Conservation (phyloP, 1,140 invertebrate species). For the Drosophila kikkawai region DNA sequence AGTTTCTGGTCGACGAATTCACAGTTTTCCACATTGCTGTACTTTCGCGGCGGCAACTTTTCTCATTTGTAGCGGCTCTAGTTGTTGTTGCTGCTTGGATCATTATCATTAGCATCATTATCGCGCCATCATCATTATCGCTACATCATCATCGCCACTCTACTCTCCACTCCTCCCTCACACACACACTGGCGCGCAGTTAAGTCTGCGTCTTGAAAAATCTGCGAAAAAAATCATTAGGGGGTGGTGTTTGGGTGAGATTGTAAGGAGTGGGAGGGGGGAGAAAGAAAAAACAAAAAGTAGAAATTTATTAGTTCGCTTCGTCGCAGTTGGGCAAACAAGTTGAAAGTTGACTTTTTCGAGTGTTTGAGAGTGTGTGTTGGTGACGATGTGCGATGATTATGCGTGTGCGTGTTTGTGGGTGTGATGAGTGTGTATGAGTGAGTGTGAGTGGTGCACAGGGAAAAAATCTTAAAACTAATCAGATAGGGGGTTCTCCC, state of each 20-base stretch:
- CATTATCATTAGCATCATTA: constrained; percentile 52
- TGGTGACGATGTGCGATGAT: constrained; percentile 40
- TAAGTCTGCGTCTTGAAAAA: constrained; percentile 53
- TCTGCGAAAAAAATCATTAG: constrained; percentile 76
- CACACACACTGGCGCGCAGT: constrained; percentile 51
- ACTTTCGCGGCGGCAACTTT: constrained; percentile 71
- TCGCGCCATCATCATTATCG: constrained; percentile 44
- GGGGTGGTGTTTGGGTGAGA: constrained; percentile 22
- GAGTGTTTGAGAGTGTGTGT: constrained; percentile 40
- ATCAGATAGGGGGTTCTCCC: too few relatives aligned
- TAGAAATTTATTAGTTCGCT: constrained; percentile 83
- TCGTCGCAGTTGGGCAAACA: constrained; percentile 79
- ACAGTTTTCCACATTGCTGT: constrained; percentile 83
- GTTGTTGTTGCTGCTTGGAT: constrained; percentile 33
- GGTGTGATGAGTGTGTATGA: constrained; percentile 35
- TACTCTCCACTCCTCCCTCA: constrained; percentile 50
- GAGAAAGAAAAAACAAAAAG: constrained; percentile 55
- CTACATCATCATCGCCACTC: constrained; percentile 45
- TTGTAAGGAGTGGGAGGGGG: constrained; percentile 8
- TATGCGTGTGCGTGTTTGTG: constrained; percentile 40
- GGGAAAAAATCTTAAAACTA: constrained; percentile 7
- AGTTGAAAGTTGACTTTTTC: constrained; percentile 66
- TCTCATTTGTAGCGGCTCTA: constrained; percentile 42
- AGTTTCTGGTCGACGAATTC: constrained; percentile 80
- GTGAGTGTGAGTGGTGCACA: constrained; percentile 19